These are phyloP conservation scores for Hypsopygia costalis DNA, from an alignment of 2,888 invertebrate genomes.

Conservation along the genomic window DNA sequence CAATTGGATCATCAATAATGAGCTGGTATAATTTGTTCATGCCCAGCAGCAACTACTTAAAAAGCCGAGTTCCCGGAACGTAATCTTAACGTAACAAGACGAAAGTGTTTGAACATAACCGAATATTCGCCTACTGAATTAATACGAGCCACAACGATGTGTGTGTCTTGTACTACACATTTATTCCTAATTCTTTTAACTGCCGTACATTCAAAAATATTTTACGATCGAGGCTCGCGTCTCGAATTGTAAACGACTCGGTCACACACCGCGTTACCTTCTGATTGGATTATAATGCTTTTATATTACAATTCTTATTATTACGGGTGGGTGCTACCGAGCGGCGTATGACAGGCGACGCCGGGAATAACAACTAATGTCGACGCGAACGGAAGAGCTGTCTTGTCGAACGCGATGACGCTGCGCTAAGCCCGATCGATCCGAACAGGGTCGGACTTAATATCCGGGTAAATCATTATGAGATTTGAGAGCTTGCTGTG, in stretches of 20 bases:
- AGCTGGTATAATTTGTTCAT: background rate
- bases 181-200: slow-evolving; percentile 60
- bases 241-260: slow-evolving; percentile 73
- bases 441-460: slow-evolving; percentile 2
- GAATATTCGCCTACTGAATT: slow-evolving; percentile 9
- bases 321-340: slow-evolving; percentile 59
- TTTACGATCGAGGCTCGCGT: slow-evolving; percentile 60
- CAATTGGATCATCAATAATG: background rate
- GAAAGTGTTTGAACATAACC: slow-evolving; percentile 28
- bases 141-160: slow-evolving; percentile 24
- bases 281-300: slow-evolving; percentile 79
- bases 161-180: slow-evolving; percentile 43
- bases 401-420: slow-evolving; percentile 11
- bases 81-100: slow-evolving; percentile 16
- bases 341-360: slow-evolving; percentile 61
- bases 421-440: slow-evolving; percentile 7
- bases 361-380: slow-evolving; percentile 48
- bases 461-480: background rate
- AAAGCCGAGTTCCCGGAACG: background rate
- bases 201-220: slow-evolving; percentile 60
- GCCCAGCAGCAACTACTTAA: background rate
- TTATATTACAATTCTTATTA: slow-evolving; percentile 78
- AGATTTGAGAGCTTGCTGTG: background rate
- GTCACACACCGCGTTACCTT: slow-evolving; percentile 61
- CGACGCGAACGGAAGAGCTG: slow-evolving; percentile 18